Evolutionary conservation across 1,140 invertebrate genomes (phyloP).

Genomic region (Trichonephila clavipes): DNA sequence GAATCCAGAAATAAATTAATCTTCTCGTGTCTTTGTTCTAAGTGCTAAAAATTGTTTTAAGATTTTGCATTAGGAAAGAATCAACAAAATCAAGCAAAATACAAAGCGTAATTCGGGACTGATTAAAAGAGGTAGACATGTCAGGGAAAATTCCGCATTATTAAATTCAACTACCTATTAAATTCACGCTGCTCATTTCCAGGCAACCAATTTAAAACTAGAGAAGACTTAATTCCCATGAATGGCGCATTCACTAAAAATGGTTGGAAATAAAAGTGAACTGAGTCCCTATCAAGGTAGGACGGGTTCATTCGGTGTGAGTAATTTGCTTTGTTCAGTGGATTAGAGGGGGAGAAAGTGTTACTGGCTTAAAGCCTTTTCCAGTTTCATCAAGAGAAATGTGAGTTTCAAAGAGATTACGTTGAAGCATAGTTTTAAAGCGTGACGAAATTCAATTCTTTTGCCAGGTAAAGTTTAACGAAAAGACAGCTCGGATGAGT

Average conservation of each 20-base stretch:
- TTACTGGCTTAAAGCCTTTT: conserved; percentile 15
- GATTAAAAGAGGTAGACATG: conserved; percentile 1
- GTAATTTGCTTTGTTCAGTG: conserved; percentile 16
- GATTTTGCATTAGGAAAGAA: neutral
- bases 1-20: neutral
- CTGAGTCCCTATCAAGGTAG: neutral
- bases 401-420: neutral
- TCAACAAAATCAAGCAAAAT: neutral
- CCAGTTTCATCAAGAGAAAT: neutral
- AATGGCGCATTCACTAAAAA: conserved; percentile 15
- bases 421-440: neutral
- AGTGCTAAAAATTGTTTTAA: neutral
- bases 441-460: conserved; percentile 17
- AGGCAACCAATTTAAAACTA: conserved; percentile 23
- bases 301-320: conserved; percentile 7
- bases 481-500: neutral
- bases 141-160: conserved; percentile 19
- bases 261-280: conserved; percentile 8
- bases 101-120: neutral
- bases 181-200: conserved; percentile 18
- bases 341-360: neutral
- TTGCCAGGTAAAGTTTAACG: neutral
- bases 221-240: conserved; percentile 1
- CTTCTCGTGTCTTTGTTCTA: neutral
- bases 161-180: conserved; percentile 32